A percentile compares a stretch with the other conserved stretches of the same genome.
These are phyloP conservation scores for Ectropis grisescens DNA, from an alignment of 1,140 invertebrate genomes.

Conservation along the genomic window DNA sequence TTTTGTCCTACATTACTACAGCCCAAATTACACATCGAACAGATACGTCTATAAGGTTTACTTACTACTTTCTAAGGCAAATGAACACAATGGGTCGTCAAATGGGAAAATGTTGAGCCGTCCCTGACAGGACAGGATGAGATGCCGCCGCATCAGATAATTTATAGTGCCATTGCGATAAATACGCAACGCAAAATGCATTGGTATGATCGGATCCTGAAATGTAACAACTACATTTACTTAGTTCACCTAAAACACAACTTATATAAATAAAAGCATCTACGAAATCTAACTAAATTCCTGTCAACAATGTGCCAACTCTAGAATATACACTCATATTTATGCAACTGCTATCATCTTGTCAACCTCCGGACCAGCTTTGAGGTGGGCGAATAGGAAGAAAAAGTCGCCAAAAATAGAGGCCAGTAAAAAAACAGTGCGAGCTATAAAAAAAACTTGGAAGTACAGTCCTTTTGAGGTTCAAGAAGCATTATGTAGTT, in stretches of 20 bases:
- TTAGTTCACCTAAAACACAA: background rate
- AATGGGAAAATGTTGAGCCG: conserved; percentile 95
- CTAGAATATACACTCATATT: too few species aligned
- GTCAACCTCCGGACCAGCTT: conserved; percentile 8
- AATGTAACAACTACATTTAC: conserved; percentile 23
- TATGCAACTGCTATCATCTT: background rate
- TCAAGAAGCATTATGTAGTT: conserved; percentile 18
- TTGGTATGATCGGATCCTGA: conserved; percentile 87
- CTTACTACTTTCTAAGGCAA: conserved; percentile 96
- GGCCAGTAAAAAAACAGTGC: conserved; percentile 13
- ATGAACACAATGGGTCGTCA: conserved; percentile 94
- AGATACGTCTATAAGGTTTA: too few species aligned
- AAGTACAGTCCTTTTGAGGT: conserved; percentile 14
- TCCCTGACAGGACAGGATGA: conserved; percentile 93
- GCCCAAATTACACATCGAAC: too few species aligned
- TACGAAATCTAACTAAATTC: conserved; percentile 2
- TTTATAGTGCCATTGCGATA: conserved; percentile 93
- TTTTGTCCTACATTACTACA: too few species aligned
- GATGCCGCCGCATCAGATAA: conserved; percentile 91
- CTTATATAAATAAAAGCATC: conserved; percentile 11
- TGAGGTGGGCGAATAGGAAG: background rate
- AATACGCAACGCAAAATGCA: conserved; percentile 91
- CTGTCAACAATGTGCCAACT: too few species aligned
- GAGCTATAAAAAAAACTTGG: conserved; percentile 14
- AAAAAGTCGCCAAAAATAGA: conserved; percentile 10